Base-by-base conservation (phyloP, 2,797 vertebrate genomes). In the Kryptopterus vitreolus region DNA sequence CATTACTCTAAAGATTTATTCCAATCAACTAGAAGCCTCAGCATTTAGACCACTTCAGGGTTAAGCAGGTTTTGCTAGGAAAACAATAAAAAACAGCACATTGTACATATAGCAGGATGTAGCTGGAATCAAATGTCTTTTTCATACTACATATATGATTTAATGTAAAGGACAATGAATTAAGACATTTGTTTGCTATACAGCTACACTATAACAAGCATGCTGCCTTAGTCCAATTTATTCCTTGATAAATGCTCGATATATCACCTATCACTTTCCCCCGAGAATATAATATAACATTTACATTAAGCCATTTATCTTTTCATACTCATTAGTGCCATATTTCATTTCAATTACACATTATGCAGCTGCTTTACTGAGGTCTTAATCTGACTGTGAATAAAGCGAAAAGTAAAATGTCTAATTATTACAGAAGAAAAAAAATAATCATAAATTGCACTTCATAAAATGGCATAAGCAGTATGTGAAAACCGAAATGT, bases 1-100 rank as follows among this genome's bases (percentile, higher is more conserved):
- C 93, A 95, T 95, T 95, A 94, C 93, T 94, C 93, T 93, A 93
- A 92, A 94, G 94, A 94, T 95, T 95, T 92, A 94, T 93, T 93
- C 92, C 92, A 89, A 81, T 93, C 87, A 78, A 83, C 78, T 94
- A 94, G 94, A 94, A 95, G 93, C 92, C 90, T 93, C 93, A 93
- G 92, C 95, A 91, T 53, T 89, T 83, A 89, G 91, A 95, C 92
- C 93, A 92, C 76, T 95, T 94, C 92, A 92, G 93, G 92, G 91
- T 93, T 58, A 61, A 46, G 57, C 46, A 22, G 0, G n/a, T 48
- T 71, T 18, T n/a, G 78, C 63, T 29, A 35, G 72, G 58, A 81
- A 81, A 80, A 74, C 68, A 77, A 52, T 63, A 52, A 16, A 38
- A n/a, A 63, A 11, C 52, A 20, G 55, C 50, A 71, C 80, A 78